A percentile compares a stretch with the other conserved stretches of the same genome.
These are phyloP conservation scores for Lithobates sylvaticus DNA, from an alignment of 2,797 vertebrate genomes.

Conservation along the genomic window DNA sequence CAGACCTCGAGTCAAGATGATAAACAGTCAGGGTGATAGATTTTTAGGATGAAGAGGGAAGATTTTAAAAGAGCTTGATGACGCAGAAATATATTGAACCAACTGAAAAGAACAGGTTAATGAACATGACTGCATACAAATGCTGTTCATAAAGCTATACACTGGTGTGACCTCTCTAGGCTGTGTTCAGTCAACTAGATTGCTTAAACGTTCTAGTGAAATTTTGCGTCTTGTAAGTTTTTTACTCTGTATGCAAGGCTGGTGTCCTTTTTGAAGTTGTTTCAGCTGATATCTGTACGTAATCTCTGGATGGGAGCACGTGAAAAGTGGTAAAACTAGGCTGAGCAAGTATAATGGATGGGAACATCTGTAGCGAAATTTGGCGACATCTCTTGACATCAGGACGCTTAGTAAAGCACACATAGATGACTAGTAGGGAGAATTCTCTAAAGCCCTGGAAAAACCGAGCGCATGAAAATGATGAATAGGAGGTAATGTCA, in stretches of 20 bases:
- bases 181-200: too few relatives aligned
- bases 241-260: not conserved
- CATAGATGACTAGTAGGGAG: too few relatives aligned
- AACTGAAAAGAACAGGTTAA: not conserved
- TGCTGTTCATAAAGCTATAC: not conserved
- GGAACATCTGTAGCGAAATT: too few relatives aligned
- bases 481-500: too few relatives aligned
- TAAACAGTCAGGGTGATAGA: not conserved
- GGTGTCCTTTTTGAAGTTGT: not conserved
- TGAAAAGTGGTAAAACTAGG: not conserved
- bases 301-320: not conserved
- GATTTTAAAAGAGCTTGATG: not conserved
- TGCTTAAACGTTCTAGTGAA: not conserved
- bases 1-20: not conserved
- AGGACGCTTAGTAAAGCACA: too few relatives aligned
- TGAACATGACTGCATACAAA: not conserved
- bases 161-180: too few relatives aligned
- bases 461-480: too few relatives aligned
- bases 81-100: not conserved
- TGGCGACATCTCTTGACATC: too few relatives aligned
- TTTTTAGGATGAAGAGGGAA: not conserved
- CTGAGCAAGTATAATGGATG: too few relatives aligned
- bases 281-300: not conserved
- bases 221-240: not conserved
- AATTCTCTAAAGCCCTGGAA: too few relatives aligned